Evolutionary conservation across 2,113 vertebrate species (phyloP).

Genomic region (Labrus mixtus): DNA sequence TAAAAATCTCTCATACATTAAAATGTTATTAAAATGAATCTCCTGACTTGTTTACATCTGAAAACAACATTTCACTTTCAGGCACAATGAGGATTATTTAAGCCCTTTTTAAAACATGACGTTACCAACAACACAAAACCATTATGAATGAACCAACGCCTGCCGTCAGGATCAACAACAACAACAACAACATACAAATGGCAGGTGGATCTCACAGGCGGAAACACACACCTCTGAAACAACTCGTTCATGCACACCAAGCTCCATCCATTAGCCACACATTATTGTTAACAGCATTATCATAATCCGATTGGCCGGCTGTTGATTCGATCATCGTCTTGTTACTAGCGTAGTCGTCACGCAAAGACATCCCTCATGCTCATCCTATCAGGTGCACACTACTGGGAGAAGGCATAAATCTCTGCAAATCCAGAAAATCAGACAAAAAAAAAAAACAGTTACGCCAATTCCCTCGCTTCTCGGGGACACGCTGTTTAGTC

Average conservation of each 20-base stretch:
- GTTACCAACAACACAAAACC: not conserved
- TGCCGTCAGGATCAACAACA: not conserved
- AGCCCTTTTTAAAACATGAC: not conserved
- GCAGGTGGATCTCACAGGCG: conserved; percentile 44
- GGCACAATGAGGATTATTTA: not conserved
- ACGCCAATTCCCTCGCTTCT: conserved; percentile 51
- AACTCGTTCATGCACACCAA: conserved; percentile 70
- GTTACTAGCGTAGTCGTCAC: conserved; percentile 80
- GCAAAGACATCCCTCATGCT: conserved; percentile 76
- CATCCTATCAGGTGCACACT: conserved; percentile 67
- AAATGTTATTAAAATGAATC: too few species aligned
- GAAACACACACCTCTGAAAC: conserved; percentile 65
- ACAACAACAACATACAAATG: conserved; percentile 27
- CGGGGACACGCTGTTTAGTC: conserved; percentile 37
- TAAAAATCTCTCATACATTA: too few species aligned
- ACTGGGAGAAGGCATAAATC: conserved; percentile 67
- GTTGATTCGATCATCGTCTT: conserved; percentile 82
- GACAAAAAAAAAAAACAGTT: conserved; percentile 52
- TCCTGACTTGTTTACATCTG: too few species aligned
- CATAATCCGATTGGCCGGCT: conserved; percentile 77
- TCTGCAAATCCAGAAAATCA: conserved; percentile 68
- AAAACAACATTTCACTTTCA: too few species aligned
- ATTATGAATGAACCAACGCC: conserved; percentile 7
- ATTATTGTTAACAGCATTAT: conserved; percentile 84
- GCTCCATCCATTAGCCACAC: conserved; percentile 81